phyloP scores from a whole-genome alignment of 2,113 vertebrate species.

The Crotophaga sulcirostris region DNA sequence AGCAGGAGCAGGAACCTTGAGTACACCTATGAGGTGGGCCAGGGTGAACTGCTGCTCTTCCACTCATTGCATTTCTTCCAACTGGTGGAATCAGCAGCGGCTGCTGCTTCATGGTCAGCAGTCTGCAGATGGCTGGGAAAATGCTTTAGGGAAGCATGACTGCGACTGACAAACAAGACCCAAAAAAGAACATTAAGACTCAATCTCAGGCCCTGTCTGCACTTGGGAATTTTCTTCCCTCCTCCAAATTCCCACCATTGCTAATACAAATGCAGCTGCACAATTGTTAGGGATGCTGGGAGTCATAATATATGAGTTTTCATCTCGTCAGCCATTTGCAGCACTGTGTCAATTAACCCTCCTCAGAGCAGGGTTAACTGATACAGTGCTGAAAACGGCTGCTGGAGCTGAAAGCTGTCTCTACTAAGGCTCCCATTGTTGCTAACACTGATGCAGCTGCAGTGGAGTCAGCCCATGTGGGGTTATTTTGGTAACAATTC shows the following conservation, averaged over 20 bases:
- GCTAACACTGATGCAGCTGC: constrained; percentile 57
- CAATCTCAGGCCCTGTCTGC: constrained; percentile 10
- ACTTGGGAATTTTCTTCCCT: constrained; percentile 38
- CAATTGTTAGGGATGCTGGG: constrained; percentile 42
- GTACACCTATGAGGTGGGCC: neutral
- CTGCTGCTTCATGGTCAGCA: neutral
- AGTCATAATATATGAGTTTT: constrained; percentile 58
- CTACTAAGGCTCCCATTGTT: constrained; percentile 59
- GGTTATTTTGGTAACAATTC: constrained; percentile 37
- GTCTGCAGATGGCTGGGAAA: constrained; percentile 26
- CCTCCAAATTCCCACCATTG: constrained; percentile 49
- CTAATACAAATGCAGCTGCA: constrained; percentile 61
- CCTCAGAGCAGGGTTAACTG: constrained; percentile 64
- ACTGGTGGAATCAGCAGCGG: neutral
- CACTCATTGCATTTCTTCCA: neutral
- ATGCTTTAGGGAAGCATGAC: constrained; percentile 29
- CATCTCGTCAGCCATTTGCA: constrained; percentile 59
- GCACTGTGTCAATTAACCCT: constrained; percentile 66
- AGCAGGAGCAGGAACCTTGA: neutral
- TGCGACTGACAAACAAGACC: constrained; percentile 30
- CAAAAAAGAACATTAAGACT: constrained; percentile 30
- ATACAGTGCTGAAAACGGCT: constrained; percentile 61
- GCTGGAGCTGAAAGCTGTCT: constrained; percentile 42
- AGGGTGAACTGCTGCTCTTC: neutral
- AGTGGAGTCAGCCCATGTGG: constrained; percentile 13